Base-by-base conservation (phyloP, 2,888 invertebrate species). In the Xestia rhomboidea region DNA sequence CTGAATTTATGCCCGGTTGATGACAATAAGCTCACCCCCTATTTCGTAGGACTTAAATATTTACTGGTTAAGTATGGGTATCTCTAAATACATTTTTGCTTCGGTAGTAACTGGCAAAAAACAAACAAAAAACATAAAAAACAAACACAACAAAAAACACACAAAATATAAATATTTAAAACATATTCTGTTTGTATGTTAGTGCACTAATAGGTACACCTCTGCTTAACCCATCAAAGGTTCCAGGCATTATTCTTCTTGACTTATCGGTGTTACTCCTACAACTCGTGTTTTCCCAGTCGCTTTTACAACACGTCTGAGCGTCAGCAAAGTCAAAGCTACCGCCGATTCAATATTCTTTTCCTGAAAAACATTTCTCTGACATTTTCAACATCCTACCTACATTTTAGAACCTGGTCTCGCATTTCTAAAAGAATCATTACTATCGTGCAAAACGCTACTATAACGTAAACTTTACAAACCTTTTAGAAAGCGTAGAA, bases 401-500 rank as follows among this genome's bases (percentile, higher is more conserved):
- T 69, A 57, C 72, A 44, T 82, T 86, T 70, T 41, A 73, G 49
- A 49, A 51, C 60, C 49, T 83, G 66, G 62, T 68, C 68, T 76
- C 73, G 73, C 44, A 57, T 83, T 63, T 54, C 38, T 34, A 72
- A 72, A 62, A 70, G 64, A 24, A 75, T 71, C 73, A 64, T 77
- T 75, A 72, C 54, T 87, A 81, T 79, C 77, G 70, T 76, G 64
- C 77, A 73, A 73, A 80, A 69, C 57, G 73, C 68, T 71, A 67
- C 54, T 66, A 21, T 60, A 68, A 67, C 66, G 49, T 21, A 73
- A 84, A 84, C 57, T 75, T 73, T 66, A 67, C 70, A 64, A 77
- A 74, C 68, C 38, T 79, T 84, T 76, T 72, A 76, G 34, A 75
- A 75, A 73, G 46, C 68, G 24, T 68, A 46, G 51, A 88, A 81